Conservation (phyloP, 2,888 invertebrate species). For the Punctoribates punctum region DNA sequence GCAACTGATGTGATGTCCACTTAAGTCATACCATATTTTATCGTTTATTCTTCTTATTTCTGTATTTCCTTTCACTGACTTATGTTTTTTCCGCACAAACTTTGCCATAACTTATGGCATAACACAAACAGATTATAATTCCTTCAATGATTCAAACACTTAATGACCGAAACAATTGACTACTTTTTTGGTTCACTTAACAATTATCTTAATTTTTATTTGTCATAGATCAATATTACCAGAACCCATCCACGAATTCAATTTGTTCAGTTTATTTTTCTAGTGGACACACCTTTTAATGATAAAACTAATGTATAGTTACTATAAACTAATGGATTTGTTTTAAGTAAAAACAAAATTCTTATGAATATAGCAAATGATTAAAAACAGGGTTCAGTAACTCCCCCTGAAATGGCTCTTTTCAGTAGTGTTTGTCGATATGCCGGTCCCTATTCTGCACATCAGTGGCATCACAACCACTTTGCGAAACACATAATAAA, state of each 20-base stretch:
- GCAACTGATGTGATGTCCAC: conserved; percentile 10
- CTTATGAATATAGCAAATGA: not conserved
- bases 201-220: too few relatives aligned
- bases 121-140: not conserved
- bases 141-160: too few relatives aligned
- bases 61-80: not conserved
- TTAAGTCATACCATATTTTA: not conserved
- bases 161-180: too few relatives aligned
- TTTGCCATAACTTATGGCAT: conserved; percentile 2
- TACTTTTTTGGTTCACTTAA: too few relatives aligned
- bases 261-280: too few relatives aligned
- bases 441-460: not conserved
- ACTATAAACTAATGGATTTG: too few relatives aligned
- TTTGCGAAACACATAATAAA: not conserved
- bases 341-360: not conserved
- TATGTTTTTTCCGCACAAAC: not conserved
- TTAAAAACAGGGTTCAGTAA: not conserved
- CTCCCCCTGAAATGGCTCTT: conserved; percentile 22
- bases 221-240: too few relatives aligned
- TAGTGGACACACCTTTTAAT: too few relatives aligned
- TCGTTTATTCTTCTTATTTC: not conserved
- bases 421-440: not conserved
- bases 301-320: too few relatives aligned
- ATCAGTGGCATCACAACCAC: not conserved
- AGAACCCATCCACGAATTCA: too few relatives aligned